A percentile compares a stretch with the other conserved stretches of the same genome.
These are phyloP conservation scores for Raja brachyura DNA, from an alignment of 2,113 vertebrate species.

Conservation along the genomic window DNA sequence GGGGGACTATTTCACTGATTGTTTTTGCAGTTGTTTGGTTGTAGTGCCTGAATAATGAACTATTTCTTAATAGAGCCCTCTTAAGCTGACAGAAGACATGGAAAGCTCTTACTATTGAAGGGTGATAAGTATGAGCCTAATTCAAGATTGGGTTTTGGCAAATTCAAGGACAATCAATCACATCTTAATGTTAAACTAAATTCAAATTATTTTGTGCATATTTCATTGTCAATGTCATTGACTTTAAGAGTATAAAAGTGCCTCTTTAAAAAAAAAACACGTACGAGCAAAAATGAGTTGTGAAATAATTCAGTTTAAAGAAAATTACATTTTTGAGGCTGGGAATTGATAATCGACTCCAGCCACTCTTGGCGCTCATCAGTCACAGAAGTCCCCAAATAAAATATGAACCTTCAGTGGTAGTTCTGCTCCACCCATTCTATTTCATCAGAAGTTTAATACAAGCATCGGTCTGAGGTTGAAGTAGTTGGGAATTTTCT, in stretches of 20 bases:
- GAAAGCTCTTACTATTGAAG: neutral
- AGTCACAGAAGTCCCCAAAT: neutral
- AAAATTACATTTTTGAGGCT: neutral
- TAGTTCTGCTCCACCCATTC: neutral
- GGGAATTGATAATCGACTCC: neutral
- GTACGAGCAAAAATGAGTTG: neutral
- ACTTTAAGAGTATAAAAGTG: constrained; percentile 18
- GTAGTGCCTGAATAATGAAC: neutral
- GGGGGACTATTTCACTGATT: neutral
- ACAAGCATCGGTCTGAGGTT: neutral
- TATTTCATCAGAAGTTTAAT: neutral
- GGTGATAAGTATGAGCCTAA: neutral
- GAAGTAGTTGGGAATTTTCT: neutral
- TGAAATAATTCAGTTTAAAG: neutral
- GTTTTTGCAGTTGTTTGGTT: constrained; percentile 20
- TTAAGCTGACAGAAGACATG: neutral
- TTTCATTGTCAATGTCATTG: neutral
- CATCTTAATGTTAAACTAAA: neutral
- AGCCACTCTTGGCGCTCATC: neutral
- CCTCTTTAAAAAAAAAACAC: neutral
- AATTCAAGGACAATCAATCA: constrained; percentile 32
- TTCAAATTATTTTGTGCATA: neutral
- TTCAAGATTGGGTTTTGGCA: constrained; percentile 19
- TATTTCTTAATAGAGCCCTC: neutral
- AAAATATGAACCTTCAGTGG: neutral